A percentile compares a stretch with the other conserved stretches of the same genome.
Evolutionary conservation across 2,113 vertebrate species (phyloP).

Genomic region (Hylia prasina): DNA sequence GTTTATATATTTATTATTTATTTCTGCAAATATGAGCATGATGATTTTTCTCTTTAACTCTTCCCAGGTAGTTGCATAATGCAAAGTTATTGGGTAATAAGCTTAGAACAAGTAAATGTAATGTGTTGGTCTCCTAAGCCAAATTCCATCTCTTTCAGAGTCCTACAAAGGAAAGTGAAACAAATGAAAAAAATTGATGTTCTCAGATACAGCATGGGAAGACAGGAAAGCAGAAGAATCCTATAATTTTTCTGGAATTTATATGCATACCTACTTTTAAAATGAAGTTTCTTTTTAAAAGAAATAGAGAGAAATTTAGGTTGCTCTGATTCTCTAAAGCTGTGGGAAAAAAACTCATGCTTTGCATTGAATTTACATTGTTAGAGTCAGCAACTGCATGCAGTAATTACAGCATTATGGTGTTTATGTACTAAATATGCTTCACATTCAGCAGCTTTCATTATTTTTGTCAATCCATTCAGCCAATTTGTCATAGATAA

Average conservation of each 20-base stretch:
- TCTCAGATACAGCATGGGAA: neutral
- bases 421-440: neutral
- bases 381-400: neutral
- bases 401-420: neutral
- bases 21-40: neutral
- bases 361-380: neutral
- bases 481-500: neutral
- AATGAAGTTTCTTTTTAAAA: neutral
- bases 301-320: neutral
- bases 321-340: neutral
- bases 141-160: neutral
- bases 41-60: neutral
- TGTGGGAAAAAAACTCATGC: neutral
- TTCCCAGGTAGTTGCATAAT: neutral
- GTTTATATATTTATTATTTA: too few relatives aligned
- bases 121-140: neutral
- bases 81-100: neutral
- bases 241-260: neutral
- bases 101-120: neutral
- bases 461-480: neutral
- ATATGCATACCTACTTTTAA: neutral
- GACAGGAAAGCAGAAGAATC: neutral
- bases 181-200: neutral
- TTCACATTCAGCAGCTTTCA: neutral
- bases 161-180: neutral